A percentile compares a stretch with the other conserved stretches of the same genome.
phyloP scores from a whole-genome alignment of 2,888 invertebrate species.

The Rhabditoides inermis region DNA sequence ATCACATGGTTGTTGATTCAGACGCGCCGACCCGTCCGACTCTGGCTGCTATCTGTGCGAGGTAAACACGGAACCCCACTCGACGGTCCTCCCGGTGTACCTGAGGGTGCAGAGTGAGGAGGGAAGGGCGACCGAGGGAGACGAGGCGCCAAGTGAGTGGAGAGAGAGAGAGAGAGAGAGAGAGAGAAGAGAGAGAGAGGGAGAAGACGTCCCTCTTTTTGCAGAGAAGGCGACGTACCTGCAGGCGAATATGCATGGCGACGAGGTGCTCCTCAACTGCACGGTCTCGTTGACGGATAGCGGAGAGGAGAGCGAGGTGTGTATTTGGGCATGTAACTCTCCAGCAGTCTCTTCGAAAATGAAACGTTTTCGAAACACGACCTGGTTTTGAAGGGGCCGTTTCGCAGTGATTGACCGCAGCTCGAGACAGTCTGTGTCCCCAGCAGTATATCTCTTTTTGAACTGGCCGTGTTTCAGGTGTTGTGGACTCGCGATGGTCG shows the following conservation, averaged over 20 bases:
- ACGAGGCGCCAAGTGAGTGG: neutral
- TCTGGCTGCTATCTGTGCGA: constrained; percentile 49
- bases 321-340: too few relatives aligned
- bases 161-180: neutral
- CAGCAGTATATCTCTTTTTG: neutral
- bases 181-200: neutral
- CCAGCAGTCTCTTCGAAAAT: too few relatives aligned
- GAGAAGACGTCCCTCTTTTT: constrained; percentile 4
- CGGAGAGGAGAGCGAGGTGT: constrained; percentile 11
- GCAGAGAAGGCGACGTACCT: constrained; percentile 37
- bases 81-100: constrained; percentile 44
- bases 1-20: constrained; percentile 11
- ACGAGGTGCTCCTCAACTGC: constrained; percentile 43
- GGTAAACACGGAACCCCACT: constrained; percentile 45
- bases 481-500: constrained; percentile 35
- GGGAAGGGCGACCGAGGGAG: neutral
- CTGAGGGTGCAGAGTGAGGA: constrained; percentile 24
- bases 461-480: constrained; percentile 17
- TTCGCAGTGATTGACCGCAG: too few relatives aligned
- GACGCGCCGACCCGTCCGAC: constrained; percentile 35
- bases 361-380: too few relatives aligned
- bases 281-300: constrained; percentile 29
- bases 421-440: too few relatives aligned
- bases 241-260: constrained; percentile 39
- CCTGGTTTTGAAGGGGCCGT: too few relatives aligned